Percentiles rank a stretch among this genome's conserved stretches.
phyloP scores from a whole-genome alignment of 2,888 invertebrate genomes.

The Onchidella celtica region DNA sequence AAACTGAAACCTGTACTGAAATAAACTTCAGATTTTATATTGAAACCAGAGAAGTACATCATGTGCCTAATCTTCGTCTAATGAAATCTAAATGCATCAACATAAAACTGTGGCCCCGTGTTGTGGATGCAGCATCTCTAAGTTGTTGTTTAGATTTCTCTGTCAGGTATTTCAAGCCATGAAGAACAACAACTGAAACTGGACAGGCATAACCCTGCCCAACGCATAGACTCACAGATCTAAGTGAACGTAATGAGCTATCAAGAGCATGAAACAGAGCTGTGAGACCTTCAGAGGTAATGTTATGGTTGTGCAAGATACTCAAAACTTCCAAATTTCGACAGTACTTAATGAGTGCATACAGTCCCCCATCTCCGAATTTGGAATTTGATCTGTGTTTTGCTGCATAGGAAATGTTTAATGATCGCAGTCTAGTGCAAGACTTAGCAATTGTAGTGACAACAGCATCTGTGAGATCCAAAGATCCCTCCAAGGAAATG shows the following conservation, averaged over 20 bases:
- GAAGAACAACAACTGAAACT: slow-evolving; percentile 7
- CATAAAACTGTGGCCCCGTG: slow-evolving; percentile 16
- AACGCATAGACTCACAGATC: slow-evolving; percentile 42
- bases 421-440: slow-evolving; percentile 33
- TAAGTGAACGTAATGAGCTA: slow-evolving; percentile 29
- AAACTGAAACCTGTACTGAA: too few species aligned
- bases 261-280: slow-evolving; percentile 31
- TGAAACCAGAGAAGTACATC: too few species aligned
- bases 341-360: slow-evolving; percentile 34
- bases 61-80: slow-evolving; percentile 12
- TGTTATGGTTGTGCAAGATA: slow-evolving; percentile 37
- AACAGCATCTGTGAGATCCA: slow-evolving; percentile 23
- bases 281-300: slow-evolving; percentile 32
- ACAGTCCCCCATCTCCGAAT: slow-evolving; percentile 38
- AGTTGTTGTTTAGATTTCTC: slow-evolving; percentile 36
- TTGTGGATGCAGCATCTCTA: slow-evolving; percentile 28
- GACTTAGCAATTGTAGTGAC: slow-evolving; percentile 37
- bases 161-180: slow-evolving; percentile 46
- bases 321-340: slow-evolving; percentile 29
- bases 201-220: slow-evolving; percentile 39
- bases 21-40: too few species aligned
- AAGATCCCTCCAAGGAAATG: slow-evolving; percentile 25
- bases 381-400: background rate
- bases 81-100: slow-evolving; percentile 40
- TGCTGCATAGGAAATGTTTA: slow-evolving; percentile 14